These are phyloP conservation scores for Herminia tarsipennalis DNA, from an alignment of 2,888 invertebrate genomes.

Conservation along the genomic window DNA sequence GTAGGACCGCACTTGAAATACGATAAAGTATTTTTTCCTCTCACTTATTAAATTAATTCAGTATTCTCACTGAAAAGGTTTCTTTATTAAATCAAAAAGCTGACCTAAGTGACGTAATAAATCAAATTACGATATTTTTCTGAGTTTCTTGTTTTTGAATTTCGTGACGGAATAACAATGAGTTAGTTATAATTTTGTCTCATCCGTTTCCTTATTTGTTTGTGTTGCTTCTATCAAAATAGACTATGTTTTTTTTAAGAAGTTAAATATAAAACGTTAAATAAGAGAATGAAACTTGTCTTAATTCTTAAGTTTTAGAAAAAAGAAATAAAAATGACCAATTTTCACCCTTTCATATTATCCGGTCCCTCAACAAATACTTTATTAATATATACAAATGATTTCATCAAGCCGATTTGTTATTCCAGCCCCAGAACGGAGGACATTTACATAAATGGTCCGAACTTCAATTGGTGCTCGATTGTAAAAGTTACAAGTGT, in stretches of 20 bases:
- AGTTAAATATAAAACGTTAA: too few species aligned
- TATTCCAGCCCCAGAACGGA: slow-evolving; percentile 10
- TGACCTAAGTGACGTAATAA: slow-evolving; percentile 10
- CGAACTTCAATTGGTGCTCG: slow-evolving; percentile 13
- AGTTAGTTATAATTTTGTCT: slow-evolving; percentile 6
- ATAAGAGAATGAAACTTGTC: too few species aligned
- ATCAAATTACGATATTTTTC: slow-evolving; percentile 16
- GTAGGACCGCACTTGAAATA: not conserved
- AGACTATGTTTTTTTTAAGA: too few species aligned
- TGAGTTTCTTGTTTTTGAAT: slow-evolving; percentile 6
- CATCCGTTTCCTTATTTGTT: slow-evolving; percentile 10
- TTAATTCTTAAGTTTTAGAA: too few species aligned
- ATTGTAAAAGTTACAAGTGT: slow-evolving; percentile 25
- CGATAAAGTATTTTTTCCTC: not conserved
- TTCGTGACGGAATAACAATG: slow-evolving; percentile 10
- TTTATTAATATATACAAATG: slow-evolving; percentile 14
- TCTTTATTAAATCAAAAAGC: slow-evolving; percentile 12
- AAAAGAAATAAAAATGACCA: too few species aligned
- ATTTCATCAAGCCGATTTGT: slow-evolving; percentile 9
- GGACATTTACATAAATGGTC: slow-evolving; percentile 29
- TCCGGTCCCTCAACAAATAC: slow-evolving; percentile 4
- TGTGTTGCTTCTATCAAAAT: not conserved
- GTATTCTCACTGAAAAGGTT: slow-evolving; percentile 9
- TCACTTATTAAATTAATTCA: slow-evolving; percentile 12
- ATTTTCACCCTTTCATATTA: not conserved